These are phyloP conservation scores for Oreochromis spilurus DNA, from an alignment of 2,113 vertebrate species.

Conservation along the genomic window DNA sequence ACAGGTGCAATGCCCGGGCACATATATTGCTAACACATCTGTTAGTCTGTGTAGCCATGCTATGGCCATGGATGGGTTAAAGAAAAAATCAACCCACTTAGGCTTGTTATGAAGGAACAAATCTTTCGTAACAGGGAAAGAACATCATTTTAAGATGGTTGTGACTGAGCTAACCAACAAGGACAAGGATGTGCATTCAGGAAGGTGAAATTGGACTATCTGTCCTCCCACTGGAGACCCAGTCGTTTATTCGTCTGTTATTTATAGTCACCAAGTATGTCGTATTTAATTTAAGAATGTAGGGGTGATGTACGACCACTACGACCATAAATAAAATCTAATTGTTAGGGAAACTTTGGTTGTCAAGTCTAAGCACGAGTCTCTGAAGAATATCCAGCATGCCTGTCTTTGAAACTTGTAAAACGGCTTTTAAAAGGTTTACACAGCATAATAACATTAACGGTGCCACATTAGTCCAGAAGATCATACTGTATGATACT, in stretches of 20 bases:
- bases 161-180: background rate
- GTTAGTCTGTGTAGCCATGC: background rate
- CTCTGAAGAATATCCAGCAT: background rate
- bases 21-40: background rate
- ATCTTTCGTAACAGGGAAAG: rapidly evolving
- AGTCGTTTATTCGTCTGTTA: background rate
- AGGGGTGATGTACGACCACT: background rate
- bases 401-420: rapidly evolving
- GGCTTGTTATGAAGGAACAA: background rate
- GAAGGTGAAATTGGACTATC: background rate
- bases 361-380: background rate
- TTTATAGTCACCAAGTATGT: background rate
- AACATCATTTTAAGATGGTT: background rate
- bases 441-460: background rate
- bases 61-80: rapidly evolving
- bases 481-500: rapidly evolving
- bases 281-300: background rate
- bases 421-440: background rate
- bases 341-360: background rate
- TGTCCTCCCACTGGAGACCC: background rate
- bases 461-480: background rate
- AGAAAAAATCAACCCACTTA: background rate
- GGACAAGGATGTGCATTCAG: background rate
- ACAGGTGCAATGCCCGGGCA: background rate
- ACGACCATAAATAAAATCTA: rapidly evolving